Conservation (phyloP, 2,797 vertebrate species). For the Onychomys arenicola region DNA sequence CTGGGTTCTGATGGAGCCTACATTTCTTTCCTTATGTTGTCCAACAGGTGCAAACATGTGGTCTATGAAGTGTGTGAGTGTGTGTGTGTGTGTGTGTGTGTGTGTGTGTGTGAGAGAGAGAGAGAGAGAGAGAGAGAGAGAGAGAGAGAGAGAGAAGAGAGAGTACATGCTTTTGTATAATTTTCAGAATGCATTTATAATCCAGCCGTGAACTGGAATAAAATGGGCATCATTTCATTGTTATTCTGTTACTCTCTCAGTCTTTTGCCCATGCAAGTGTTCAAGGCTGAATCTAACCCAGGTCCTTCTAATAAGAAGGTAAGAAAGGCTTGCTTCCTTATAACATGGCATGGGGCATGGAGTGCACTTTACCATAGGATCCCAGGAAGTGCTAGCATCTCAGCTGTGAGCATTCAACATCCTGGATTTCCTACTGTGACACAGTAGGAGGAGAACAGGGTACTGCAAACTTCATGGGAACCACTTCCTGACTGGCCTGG, state of each 20-base stretch:
- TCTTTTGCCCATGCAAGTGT: not conserved
- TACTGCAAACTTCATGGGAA: conserved; percentile 45
- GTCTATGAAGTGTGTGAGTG: not conserved
- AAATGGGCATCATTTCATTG: not conserved
- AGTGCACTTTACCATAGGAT: not conserved
- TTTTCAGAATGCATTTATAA: not conserved
- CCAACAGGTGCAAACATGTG: not conserved
- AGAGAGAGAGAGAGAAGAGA: not conserved
- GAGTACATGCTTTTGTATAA: not conserved
- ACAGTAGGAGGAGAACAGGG: not conserved
- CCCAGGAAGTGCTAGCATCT: conserved; percentile 5
- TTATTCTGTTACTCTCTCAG: conserved; percentile 1
- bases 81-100: not conserved
- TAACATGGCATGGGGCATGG: not conserved
- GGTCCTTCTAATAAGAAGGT: not conserved
- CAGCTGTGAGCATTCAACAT: not conserved
- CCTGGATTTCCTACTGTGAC: not conserved
- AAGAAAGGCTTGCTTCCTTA: conserved; percentile 4
- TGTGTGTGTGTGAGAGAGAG: not conserved
- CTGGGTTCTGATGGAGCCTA: not conserved
- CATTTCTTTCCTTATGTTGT: conserved; percentile 9
- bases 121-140: not conserved
- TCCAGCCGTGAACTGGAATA: not conserved
- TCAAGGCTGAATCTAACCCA: not conserved
- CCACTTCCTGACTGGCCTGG: conserved; percentile 44